A percentile compares a stretch with the other conserved stretches of the same genome.
These are phyloP conservation scores for Ochropleura leucogaster DNA, from an alignment of 2,888 invertebrate genomes.

Conservation along the genomic window DNA sequence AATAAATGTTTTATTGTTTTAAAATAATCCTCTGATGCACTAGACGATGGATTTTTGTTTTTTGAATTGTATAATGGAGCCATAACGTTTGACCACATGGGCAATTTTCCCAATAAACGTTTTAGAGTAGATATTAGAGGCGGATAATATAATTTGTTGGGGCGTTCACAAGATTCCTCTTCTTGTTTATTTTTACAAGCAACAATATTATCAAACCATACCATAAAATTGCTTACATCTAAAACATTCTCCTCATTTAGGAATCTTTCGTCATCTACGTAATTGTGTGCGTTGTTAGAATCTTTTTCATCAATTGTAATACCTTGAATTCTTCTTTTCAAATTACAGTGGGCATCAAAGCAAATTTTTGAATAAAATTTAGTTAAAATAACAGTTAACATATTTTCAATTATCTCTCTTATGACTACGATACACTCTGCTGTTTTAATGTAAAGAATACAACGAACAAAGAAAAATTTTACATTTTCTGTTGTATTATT, in stretches of 20 bases:
- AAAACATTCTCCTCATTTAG: constrained; percentile 42
- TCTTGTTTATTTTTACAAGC: constrained; percentile 41
- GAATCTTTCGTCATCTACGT: constrained; percentile 39
- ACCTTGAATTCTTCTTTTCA: constrained; percentile 42
- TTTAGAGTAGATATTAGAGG: constrained; percentile 39
- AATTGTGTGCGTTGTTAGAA: constrained; percentile 39
- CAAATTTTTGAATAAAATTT: constrained; percentile 44
- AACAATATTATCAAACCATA: constrained; percentile 40
- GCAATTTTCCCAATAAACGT: constrained; percentile 40
- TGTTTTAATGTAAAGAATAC: constrained; percentile 44
- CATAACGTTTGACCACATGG: constrained; percentile 41
- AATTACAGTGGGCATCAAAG: constrained; percentile 36
- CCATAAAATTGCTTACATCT: constrained; percentile 43
- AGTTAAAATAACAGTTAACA: constrained; percentile 43
- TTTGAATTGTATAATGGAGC: constrained; percentile 26
- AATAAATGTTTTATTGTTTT: constrained; percentile 42
- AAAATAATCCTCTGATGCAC: constrained; percentile 43
- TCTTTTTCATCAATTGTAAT: constrained; percentile 39
- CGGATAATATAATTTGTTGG: constrained; percentile 40
- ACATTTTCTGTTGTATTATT: constrained; percentile 46
- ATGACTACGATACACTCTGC: too few relatives aligned
- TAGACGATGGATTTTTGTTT: constrained; percentile 27
- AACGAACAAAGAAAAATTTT: constrained; percentile 42
- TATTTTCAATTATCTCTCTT: constrained; percentile 41
- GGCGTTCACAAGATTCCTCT: constrained; percentile 43